Conservation (phyloP, 2,888 invertebrate species). For the Malthinus flaveolus region DNA sequence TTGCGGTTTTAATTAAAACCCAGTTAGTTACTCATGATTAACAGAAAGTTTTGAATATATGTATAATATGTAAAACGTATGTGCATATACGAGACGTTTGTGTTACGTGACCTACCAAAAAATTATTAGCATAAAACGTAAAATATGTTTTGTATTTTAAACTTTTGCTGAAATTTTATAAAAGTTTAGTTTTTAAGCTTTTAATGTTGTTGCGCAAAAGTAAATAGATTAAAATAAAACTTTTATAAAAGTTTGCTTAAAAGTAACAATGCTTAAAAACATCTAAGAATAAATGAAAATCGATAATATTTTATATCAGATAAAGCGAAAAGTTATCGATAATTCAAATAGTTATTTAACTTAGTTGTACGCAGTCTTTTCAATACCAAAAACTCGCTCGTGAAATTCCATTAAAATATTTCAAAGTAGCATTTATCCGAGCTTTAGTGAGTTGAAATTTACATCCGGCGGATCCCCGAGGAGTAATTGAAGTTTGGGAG, state of each 20-base stretch:
- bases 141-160: no score
- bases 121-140: no score
- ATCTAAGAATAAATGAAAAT: not conserved
- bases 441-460: conserved; percentile 29
- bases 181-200: no score
- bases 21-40: conserved; percentile 42
- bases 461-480: conserved; percentile 38
- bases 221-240: not conserved
- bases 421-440: conserved; percentile 43
- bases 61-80: conserved; percentile 1
- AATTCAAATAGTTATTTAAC: conserved; percentile 18
- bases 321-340: conserved; percentile 7
- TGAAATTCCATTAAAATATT: conserved; percentile 42
- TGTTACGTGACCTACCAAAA: not conserved
- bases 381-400: conserved; percentile 30
- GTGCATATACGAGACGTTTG: conserved; percentile 1
- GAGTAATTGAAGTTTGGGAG: conserved; percentile 47
- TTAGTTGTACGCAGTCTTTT: conserved; percentile 13
- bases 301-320: not conserved
- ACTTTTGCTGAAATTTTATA: no score
- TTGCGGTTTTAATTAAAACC: conserved; percentile 49
- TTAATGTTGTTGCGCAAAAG: no score
- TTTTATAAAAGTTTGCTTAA: not conserved
- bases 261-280: no score
- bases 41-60: conserved; percentile 12